Evolutionary conservation across 2,797 vertebrate species (phyloP).

Genomic region (Labeo calbasu): DNA sequence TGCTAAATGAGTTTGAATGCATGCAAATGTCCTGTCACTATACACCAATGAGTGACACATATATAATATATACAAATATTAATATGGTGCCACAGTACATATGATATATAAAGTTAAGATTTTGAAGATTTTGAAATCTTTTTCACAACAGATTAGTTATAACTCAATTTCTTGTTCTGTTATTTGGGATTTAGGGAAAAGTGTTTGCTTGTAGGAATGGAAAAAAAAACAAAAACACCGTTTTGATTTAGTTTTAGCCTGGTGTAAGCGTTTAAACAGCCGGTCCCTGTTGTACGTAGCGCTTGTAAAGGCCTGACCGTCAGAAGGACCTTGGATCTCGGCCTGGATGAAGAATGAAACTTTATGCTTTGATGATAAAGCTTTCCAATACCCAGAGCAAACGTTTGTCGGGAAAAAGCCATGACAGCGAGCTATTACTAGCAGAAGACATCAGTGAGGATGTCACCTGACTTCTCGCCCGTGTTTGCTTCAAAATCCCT

Average conservation of each 20-base stretch:
- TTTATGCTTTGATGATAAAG: constrained; percentile 43
- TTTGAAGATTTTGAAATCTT: too few relatives aligned
- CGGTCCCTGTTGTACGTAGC: not conserved
- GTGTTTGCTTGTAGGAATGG: not conserved
- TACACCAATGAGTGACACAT: too few relatives aligned
- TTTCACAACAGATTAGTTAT: not conserved
- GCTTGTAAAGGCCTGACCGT: not conserved
- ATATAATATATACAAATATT: too few relatives aligned
- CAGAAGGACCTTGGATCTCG: constrained; percentile 23
- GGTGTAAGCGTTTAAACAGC: not conserved
- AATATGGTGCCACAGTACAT: too few relatives aligned
- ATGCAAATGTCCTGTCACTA: not conserved
- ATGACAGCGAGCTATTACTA: constrained; percentile 31
- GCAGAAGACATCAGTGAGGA: constrained; percentile 52
- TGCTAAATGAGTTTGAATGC: not conserved
- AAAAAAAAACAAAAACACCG: not conserved
- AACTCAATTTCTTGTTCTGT: not conserved
- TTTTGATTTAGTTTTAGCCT: not conserved
- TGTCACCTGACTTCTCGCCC: constrained; percentile 29
- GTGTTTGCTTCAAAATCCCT: constrained; percentile 24
- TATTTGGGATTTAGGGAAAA: not conserved
- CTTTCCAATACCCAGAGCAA: constrained; percentile 46
- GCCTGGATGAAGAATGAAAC: constrained; percentile 41
- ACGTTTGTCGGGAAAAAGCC: constrained; percentile 46
- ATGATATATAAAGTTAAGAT: too few relatives aligned